Conservation (phyloP, 2,888 invertebrate species). For the Catocala sponsa region DNA sequence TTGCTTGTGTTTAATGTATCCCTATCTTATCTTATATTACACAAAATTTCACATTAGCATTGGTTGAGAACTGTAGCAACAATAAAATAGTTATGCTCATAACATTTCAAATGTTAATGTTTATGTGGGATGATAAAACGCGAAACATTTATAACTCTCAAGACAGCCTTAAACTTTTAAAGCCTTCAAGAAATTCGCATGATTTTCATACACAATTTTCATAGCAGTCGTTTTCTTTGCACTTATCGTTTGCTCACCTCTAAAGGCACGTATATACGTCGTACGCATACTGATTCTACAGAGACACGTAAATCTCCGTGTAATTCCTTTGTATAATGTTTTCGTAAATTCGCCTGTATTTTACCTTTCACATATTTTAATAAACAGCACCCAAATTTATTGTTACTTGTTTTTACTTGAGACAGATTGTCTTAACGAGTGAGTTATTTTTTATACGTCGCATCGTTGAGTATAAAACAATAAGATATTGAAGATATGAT, state of each 20-base stretch:
- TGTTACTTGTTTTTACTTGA: slow-evolving; percentile 8
- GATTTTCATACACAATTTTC: slow-evolving; percentile 61
- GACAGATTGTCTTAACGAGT: slow-evolving; percentile 2
- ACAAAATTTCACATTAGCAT: slow-evolving; percentile 3
- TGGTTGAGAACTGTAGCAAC: slow-evolving; percentile 24
- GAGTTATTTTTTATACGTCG: slow-evolving; percentile 2
- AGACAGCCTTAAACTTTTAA: slow-evolving; percentile 50
- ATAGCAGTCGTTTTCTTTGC: slow-evolving; percentile 60
- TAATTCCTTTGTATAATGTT: slow-evolving; percentile 56
- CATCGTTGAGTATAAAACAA: too few relatives aligned
- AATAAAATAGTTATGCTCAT: slow-evolving; percentile 40
- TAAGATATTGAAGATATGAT: too few relatives aligned
- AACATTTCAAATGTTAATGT: slow-evolving; percentile 36
- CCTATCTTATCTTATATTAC: not conserved
- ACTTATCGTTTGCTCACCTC: slow-evolving; percentile 60
- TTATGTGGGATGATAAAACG: slow-evolving; percentile 48
- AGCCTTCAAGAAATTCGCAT: slow-evolving; percentile 59
- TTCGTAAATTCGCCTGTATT: slow-evolving; percentile 37
- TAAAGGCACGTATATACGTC: slow-evolving; percentile 49
- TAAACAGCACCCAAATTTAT: slow-evolving; percentile 31
- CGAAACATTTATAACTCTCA: slow-evolving; percentile 48
- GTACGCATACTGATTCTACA: slow-evolving; percentile 60
- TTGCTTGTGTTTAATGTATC: not conserved
- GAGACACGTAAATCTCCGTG: slow-evolving; percentile 58
- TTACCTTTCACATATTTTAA: slow-evolving; percentile 46